A percentile compares a stretch with the other conserved stretches of the same genome.
These are phyloP conservation scores for Glossophaga mutica DNA, from an alignment of 2,797 vertebrate genomes.

Conservation along the genomic window DNA sequence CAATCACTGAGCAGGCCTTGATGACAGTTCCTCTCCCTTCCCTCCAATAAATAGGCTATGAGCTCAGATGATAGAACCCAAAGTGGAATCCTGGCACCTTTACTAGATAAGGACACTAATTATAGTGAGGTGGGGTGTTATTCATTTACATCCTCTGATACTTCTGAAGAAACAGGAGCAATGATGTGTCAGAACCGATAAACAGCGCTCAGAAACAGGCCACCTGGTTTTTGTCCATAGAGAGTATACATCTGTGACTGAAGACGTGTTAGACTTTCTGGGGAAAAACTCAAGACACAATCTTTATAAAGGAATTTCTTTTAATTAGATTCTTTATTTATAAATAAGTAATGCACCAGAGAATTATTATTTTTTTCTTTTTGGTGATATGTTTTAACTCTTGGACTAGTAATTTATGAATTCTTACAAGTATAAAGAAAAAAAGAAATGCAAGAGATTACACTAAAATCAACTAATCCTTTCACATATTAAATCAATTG, in stretches of 20 bases:
- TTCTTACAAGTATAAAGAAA: neutral
- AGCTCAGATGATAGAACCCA: neutral
- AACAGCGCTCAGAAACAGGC: neutral
- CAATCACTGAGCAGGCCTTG: neutral
- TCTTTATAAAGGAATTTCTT: neutral
- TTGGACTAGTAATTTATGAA: neutral
- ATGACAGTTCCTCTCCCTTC: neutral
- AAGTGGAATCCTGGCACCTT: neutral
- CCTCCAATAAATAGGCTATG: neutral
- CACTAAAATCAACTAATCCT: neutral
- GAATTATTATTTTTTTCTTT: neutral
- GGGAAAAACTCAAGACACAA: neutral
- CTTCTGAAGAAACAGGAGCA: slow-evolving; percentile 5
- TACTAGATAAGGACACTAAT: slow-evolving; percentile 34
- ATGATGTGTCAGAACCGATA: slow-evolving; percentile 32
- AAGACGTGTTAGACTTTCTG: neutral
- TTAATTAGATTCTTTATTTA: neutral
- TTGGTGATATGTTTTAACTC: neutral
- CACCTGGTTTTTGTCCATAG: neutral
- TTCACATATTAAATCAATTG: neutral
- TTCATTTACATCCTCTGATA: neutral
- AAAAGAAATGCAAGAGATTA: neutral
- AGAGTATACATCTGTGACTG: neutral
- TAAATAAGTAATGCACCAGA: neutral
- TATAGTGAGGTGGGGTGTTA: neutral